Conservation (phyloP, 2,888 invertebrate species). For the Eupelmus urozonus region DNA sequence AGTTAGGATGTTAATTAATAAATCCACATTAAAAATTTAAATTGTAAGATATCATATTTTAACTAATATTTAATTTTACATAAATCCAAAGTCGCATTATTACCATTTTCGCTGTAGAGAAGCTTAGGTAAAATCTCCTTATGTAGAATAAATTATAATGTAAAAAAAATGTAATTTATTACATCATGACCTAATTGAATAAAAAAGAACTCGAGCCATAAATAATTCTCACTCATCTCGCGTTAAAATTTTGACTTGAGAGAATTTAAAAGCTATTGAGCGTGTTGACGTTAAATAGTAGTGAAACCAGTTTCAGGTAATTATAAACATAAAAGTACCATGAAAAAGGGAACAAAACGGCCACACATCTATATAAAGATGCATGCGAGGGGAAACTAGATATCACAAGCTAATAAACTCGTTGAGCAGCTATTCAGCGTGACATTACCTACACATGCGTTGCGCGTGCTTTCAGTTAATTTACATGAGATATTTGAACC, state of each 20-base stretch:
- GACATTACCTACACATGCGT: constrained; percentile 38
- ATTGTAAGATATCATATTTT: too few species aligned
- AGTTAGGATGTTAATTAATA: background rate
- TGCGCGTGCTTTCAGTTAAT: constrained; percentile 38
- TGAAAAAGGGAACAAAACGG: constrained; percentile 11
- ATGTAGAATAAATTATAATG: too few species aligned
- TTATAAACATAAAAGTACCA: constrained; percentile 40
- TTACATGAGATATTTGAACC: constrained; percentile 38
- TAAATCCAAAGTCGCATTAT: too few species aligned
- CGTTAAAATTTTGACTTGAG: constrained; percentile 23
- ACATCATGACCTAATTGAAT: too few species aligned
- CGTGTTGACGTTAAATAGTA: constrained; percentile 37
- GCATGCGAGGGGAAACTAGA: constrained; percentile 25
- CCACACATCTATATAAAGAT: constrained; percentile 38
- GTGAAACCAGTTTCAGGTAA: constrained; percentile 45
- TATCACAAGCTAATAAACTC: constrained; percentile 55
- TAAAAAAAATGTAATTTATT: too few species aligned
- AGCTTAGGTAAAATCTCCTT: too few species aligned
- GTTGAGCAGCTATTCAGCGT: constrained; percentile 54
- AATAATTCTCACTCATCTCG: background rate
- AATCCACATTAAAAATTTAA: too few species aligned
- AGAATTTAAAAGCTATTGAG: constrained; percentile 39
- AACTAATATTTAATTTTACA: too few species aligned
- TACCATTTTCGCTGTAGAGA: too few species aligned
- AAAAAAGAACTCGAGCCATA: too few species aligned